Evolutionary conservation across 2,113 vertebrate species (phyloP).

Genomic region (Sinosuthora webbiana): DNA sequence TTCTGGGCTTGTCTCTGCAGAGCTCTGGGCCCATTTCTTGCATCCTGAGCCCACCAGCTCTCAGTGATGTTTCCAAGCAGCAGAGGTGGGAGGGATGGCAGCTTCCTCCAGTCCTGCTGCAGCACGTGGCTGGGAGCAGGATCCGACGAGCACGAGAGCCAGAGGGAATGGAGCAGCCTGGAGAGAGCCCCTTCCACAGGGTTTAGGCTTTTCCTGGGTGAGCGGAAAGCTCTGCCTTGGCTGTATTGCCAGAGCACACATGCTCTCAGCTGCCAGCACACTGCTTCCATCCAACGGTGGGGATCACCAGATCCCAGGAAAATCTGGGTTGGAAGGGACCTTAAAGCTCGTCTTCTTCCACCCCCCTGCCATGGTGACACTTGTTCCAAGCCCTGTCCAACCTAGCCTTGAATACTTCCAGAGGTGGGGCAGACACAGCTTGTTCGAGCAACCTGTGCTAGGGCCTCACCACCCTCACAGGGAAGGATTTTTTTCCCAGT

Average conservation of each 20-base stretch:
- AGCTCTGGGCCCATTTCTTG: neutral
- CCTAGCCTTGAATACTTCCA: neutral
- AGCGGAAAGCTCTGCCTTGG: neutral
- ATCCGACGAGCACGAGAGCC: fast-evolving
- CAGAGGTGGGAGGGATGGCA: neutral
- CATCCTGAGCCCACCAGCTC: neutral
- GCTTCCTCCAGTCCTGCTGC: neutral
- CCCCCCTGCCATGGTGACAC: too few relatives aligned
- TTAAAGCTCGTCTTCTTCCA: neutral
- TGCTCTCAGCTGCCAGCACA: neutral
- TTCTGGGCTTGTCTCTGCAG: slow-evolving; percentile 4
- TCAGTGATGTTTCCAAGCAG: neutral
- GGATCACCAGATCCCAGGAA: neutral
- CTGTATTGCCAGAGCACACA: neutral
- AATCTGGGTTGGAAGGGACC: neutral
- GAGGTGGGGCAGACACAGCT: neutral
- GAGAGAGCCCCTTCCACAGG: neutral
- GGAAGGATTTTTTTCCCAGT: neutral
- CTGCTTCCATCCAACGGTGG: neutral
- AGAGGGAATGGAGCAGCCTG: neutral
- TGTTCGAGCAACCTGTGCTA: neutral
- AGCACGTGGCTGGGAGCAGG: neutral
- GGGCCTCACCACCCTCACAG: neutral
- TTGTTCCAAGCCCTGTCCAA: neutral
- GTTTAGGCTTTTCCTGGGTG: neutral